A percentile compares a stretch with the other conserved stretches of the same genome.
Conservation (phyloP, 2,113 vertebrate genomes). For the Ictalurus punctatus region DNA sequence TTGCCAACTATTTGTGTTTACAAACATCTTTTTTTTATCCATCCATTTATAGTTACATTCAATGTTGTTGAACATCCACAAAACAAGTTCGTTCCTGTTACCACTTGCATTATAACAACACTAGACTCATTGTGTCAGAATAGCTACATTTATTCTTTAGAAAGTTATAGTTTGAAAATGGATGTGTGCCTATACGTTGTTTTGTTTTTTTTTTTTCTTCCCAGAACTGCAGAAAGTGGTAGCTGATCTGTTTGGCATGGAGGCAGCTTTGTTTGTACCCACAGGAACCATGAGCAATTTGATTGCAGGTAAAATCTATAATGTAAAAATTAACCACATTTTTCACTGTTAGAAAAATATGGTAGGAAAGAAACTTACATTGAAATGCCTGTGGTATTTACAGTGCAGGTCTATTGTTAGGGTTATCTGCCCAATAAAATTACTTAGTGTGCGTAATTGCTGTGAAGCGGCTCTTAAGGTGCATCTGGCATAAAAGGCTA, state of each 20-base stretch:
- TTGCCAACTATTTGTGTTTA: not conserved
- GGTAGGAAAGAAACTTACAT: not conserved
- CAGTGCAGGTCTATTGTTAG: not conserved
- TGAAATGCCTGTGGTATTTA: not conserved
- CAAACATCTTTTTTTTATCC: not conserved
- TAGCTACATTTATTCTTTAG: too few relatives aligned
- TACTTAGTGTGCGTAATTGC: not conserved
- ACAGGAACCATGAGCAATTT: conserved; percentile 83
- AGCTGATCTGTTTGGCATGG: conserved; percentile 74
- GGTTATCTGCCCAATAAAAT: not conserved
- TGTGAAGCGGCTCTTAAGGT: not conserved
- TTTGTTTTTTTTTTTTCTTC: conserved; percentile 17
- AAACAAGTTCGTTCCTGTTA: not conserved
- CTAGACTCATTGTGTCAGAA: not conserved
- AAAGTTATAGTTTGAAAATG: not conserved
- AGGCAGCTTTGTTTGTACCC: conserved; percentile 78
- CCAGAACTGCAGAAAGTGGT: conserved; percentile 78
- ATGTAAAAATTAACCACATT: not conserved
- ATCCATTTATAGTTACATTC: not conserved
- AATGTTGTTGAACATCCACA: not conserved
- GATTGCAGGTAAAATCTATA: conserved; percentile 73
- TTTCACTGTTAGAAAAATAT: not conserved
- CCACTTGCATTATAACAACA: not conserved
- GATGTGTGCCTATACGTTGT: not conserved
- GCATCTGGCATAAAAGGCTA: not conserved